These are phyloP conservation scores for Drosophila cardini DNA, from an alignment of 1,140 invertebrate species.

Conservation along the genomic window DNA sequence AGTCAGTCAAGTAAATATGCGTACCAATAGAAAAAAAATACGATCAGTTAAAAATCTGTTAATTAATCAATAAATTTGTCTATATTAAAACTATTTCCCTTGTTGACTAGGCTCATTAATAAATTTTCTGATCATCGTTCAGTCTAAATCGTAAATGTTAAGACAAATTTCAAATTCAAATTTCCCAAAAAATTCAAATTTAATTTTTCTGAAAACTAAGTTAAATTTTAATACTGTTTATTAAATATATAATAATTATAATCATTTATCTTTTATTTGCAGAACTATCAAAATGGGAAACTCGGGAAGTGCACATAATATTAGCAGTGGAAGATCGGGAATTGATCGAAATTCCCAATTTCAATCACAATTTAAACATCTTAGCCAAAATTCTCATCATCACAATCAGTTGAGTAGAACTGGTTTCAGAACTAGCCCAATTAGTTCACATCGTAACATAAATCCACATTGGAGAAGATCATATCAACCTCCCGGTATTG, in stretches of 20 bases:
- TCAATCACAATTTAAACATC: constrained; percentile 66
- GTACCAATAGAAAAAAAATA: too few relatives aligned
- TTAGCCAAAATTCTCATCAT: constrained; percentile 6
- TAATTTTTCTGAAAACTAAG: too few relatives aligned
- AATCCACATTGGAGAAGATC: constrained; percentile 45
- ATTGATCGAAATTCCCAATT: constrained; percentile 37
- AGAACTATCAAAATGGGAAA: constrained; percentile 48
- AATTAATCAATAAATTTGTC: too few relatives aligned
- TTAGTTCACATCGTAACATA: constrained; percentile 14
- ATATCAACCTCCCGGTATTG: constrained; percentile 24
- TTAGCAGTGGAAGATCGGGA: constrained; percentile 32
- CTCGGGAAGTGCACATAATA: constrained; percentile 53
- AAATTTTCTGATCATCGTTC: too few relatives aligned
- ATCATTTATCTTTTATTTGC: background rate
- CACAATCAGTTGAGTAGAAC: constrained; percentile 30
- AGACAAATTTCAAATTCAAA: too few relatives aligned
- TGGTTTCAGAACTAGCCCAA: constrained; percentile 25
- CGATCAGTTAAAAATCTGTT: too few relatives aligned
- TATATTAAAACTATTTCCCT: too few relatives aligned
- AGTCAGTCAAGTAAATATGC: too few relatives aligned
- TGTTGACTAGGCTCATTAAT: too few relatives aligned
- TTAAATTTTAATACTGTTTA: background rate
- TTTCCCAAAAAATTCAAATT: too few relatives aligned
- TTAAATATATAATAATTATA: background rate
- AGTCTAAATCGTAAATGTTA: too few relatives aligned